These are phyloP conservation scores for Cantharis nigra DNA, from an alignment of 2,888 invertebrate genomes.

Conservation along the genomic window DNA sequence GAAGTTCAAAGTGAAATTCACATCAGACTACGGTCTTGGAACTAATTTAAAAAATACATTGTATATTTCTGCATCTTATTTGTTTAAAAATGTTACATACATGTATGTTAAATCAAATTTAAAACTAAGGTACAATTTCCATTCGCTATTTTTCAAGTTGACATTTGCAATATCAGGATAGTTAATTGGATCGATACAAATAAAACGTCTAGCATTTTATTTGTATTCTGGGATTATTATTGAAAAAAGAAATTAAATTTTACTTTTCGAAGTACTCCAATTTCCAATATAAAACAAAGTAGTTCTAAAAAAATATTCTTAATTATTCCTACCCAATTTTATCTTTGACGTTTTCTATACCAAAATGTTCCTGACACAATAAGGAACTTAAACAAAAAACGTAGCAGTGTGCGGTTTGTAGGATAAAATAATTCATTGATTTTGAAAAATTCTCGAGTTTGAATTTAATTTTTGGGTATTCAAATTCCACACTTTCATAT, in stretches of 20 bases:
- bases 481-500: constrained; percentile 9
- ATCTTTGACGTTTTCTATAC: not conserved
- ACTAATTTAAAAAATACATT: not conserved
- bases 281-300: not conserved
- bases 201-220: not conserved
- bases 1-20: not conserved
- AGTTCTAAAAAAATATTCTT: not conserved
- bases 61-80: not conserved
- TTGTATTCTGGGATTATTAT: not conserved
- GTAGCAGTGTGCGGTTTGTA: not conserved
- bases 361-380: not conserved
- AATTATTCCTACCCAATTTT: not conserved
- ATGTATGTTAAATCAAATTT: not conserved
- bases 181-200: not conserved
- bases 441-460: not conserved
- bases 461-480: constrained; percentile 8
- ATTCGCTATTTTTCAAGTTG: not conserved
- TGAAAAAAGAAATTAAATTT: not conserved
- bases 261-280: not conserved
- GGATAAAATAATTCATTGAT: not conserved
- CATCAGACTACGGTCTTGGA: not conserved
- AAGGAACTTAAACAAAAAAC: not conserved
- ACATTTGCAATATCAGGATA: not conserved
- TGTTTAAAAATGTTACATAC: not conserved
- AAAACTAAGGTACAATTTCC: not conserved